phyloP scores from a whole-genome alignment of 2,797 vertebrate species.

The Novumbra hubbsi region DNA sequence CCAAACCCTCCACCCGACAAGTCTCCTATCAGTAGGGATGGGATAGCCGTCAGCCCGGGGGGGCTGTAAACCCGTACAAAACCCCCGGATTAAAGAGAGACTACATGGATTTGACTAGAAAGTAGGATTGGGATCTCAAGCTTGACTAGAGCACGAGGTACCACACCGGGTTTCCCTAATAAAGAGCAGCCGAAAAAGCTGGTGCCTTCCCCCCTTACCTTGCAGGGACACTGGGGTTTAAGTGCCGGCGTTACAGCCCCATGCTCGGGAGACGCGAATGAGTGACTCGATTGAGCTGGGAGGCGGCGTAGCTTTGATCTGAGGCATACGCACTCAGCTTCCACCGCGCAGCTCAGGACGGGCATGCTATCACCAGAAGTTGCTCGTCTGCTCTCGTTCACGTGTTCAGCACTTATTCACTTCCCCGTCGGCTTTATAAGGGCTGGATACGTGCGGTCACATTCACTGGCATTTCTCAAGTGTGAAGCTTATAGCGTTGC shows the following conservation, averaged over 20 bases:
- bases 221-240: slow-evolving; percentile 9
- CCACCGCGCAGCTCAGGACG: slow-evolving; percentile 29
- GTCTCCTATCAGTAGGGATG: slow-evolving; percentile 10
- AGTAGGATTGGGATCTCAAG: background rate
- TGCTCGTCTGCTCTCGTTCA: background rate
- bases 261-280: slow-evolving; percentile 38
- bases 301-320: slow-evolving; percentile 44
- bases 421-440: background rate
- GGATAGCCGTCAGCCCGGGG: slow-evolving; percentile 4
- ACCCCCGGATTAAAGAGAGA: slow-evolving; percentile 4
- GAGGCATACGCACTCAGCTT: slow-evolving; percentile 46
- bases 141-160: slow-evolving; percentile 21
- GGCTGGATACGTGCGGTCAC: background rate
- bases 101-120: background rate
- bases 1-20: background rate
- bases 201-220: slow-evolving; percentile 20
- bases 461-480: background rate
- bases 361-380: slow-evolving; percentile 43
- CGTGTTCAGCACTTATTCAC: background rate
- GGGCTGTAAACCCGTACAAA: slow-evolving; percentile 19
- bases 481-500: background rate
- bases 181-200: slow-evolving; percentile 2
- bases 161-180: slow-evolving; percentile 8
- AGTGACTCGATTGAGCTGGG: slow-evolving; percentile 48
- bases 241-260: slow-evolving; percentile 30